Evolutionary conservation across 2,888 invertebrate genomes (phyloP).

Genomic region (Volucella inflata): DNA sequence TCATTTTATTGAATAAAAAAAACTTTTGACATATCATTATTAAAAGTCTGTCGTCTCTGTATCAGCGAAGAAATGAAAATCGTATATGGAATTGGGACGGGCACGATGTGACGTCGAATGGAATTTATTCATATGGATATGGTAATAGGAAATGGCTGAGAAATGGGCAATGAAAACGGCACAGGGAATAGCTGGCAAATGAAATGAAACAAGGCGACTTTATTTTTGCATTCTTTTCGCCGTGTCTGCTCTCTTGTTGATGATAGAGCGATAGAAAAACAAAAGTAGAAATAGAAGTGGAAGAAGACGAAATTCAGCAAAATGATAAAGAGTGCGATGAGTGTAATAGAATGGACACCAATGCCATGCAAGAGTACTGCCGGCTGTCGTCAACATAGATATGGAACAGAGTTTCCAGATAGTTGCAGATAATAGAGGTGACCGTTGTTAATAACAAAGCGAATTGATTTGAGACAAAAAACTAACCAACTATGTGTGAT

Average conservation of each 20-base stretch:
- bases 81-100: conserved; percentile 60
- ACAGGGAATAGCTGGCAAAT: conserved; percentile 23
- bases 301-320: conserved; percentile 16
- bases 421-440: background rate
- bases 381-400: background rate
- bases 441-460: background rate
- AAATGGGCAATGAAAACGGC: conserved; percentile 21
- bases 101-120: conserved; percentile 38
- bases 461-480: too few relatives aligned
- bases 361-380: conserved; percentile 2
- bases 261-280: background rate
- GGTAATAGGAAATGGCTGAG: background rate
- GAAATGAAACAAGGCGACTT: conserved; percentile 36
- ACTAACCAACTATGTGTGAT: too few relatives aligned
- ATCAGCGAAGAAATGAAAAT: conserved; percentile 71
- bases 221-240: conserved; percentile 43
- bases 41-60: conserved; percentile 71
- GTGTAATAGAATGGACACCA: background rate
- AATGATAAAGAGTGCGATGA: conserved; percentile 8
- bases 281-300: too few relatives aligned
- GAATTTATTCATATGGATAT: conserved; percentile 7
- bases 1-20: conserved; percentile 73
- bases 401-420: conserved; percentile 13
- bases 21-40: conserved; percentile 73
- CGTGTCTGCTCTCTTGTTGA: conserved; percentile 10